phyloP scores from a whole-genome alignment of 2,113 vertebrate genomes.

The Leuciscus idus region DNA sequence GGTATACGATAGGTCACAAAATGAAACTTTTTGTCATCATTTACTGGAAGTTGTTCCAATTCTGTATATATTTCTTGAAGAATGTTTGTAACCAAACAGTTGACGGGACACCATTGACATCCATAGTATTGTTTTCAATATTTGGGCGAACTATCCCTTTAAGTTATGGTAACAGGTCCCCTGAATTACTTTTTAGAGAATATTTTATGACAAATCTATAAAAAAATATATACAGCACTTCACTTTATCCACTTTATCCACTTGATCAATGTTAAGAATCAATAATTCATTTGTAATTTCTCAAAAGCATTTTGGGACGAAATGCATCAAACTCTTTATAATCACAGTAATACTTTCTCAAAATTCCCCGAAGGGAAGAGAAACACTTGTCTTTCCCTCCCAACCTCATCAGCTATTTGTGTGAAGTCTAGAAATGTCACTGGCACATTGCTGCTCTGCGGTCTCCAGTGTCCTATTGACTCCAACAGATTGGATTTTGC shows the following conservation, averaged over 20 bases:
- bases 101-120: too few species aligned
- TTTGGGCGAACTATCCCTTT: too few species aligned
- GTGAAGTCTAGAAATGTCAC: constrained; percentile 23
- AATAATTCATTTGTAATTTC: background rate
- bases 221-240: background rate
- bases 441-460: background rate
- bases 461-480: constrained; percentile 2
- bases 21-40: too few species aligned
- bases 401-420: background rate
- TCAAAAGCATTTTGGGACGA: constrained; percentile 22
- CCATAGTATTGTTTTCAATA: too few species aligned
- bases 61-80: too few species aligned
- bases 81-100: too few species aligned
- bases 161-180: too few species aligned
- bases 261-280: background rate
- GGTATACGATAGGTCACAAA: too few species aligned
- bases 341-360: background rate
- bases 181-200: too few species aligned
- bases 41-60: too few species aligned
- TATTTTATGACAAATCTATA: too few species aligned
- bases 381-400: background rate
- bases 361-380: background rate
- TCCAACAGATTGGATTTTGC: constrained; percentile 17
- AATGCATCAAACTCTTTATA: constrained; percentile 14
- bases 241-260: background rate